phyloP scores from a whole-genome alignment of 2,888 invertebrate genomes.

The Drosophila cracens region DNA sequence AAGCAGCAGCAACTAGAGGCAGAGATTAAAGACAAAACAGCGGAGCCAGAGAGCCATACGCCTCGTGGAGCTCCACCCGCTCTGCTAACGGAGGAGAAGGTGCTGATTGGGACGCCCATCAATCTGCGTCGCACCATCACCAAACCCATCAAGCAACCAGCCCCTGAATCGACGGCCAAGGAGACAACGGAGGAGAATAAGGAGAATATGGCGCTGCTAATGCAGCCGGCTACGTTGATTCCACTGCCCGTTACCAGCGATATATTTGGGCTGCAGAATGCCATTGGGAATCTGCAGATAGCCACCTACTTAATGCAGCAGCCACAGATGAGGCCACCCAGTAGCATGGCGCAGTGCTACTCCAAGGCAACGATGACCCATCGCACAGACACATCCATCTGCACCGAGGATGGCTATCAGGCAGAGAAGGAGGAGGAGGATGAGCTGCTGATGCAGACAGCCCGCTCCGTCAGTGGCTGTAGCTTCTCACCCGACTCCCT shows the following conservation, averaged over 20 bases:
- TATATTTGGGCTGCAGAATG: slow-evolving; percentile 83
- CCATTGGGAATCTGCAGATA: slow-evolving; percentile 84
- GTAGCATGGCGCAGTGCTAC: slow-evolving; percentile 64
- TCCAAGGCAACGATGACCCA: slow-evolving; percentile 78
- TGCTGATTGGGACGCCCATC: slow-evolving; percentile 84
- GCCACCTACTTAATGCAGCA: slow-evolving; percentile 84
- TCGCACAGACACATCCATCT: slow-evolving; percentile 78
- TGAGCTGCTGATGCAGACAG: slow-evolving; percentile 31
- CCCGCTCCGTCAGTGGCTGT: slow-evolving; percentile 56
- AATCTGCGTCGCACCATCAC: slow-evolving; percentile 80
- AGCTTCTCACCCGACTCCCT: slow-evolving; percentile 73
- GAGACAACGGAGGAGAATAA: slow-evolving; percentile 33
- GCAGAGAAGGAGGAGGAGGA: slow-evolving; percentile 63
- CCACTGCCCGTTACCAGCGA: slow-evolving; percentile 84
- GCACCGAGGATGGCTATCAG: slow-evolving; percentile 78
- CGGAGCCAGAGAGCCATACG: slow-evolving; percentile 35
- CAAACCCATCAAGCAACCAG: slow-evolving; percentile 72
- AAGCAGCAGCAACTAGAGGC: background rate
- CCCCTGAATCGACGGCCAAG: slow-evolving; percentile 19
- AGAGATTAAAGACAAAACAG: background rate
- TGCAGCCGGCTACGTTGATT: slow-evolving; percentile 84
- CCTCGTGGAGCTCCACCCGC: slow-evolving; percentile 54
- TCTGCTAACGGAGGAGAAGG: slow-evolving; percentile 77
- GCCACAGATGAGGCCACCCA: slow-evolving; percentile 69
- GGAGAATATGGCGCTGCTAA: slow-evolving; percentile 76